Conservation (phyloP, 1,140 invertebrate species). For the Agrypnia vestita region DNA sequence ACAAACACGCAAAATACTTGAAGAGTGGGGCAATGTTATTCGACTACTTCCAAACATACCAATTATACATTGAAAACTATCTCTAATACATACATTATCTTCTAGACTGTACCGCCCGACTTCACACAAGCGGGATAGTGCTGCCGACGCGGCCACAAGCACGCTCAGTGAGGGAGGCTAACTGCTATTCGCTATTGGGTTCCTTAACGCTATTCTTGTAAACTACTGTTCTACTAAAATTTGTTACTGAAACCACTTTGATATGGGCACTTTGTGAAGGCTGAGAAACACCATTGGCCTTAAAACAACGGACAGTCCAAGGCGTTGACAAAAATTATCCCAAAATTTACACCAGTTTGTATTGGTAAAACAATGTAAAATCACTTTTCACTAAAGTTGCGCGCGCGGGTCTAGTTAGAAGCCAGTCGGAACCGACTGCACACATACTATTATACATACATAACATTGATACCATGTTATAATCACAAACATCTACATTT, state of each 20-base stretch:
- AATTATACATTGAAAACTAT: conserved; percentile 56
- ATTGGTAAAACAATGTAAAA: no score
- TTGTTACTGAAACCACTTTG: conserved; percentile 48
- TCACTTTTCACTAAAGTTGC: no score
- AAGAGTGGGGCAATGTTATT: conserved; percentile 43
- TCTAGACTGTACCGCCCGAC: no score
- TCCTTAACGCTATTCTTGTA: not conserved
- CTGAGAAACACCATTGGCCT: conserved; percentile 13
- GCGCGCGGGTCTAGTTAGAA: no score
- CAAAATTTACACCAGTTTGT: no score
- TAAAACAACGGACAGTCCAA: conserved; percentile 39
- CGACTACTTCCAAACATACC: conserved; percentile 53
- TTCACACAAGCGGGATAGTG: not conserved
- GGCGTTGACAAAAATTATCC: no score
- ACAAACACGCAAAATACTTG: conserved; percentile 53
- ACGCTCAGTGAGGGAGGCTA: no score
- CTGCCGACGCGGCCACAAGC: not conserved
- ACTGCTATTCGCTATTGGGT: not conserved
- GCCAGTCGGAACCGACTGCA: not conserved
- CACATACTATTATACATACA: conserved; percentile 51
- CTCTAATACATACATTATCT: no score
- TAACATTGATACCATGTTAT: conserved; percentile 58
- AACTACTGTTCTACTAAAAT: conserved; percentile 40
- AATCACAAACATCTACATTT: conserved; percentile 59
- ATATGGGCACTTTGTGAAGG: conserved; percentile 45